Base-by-base conservation (phyloP, 2,888 invertebrate species). In the Salpingus planirostris region DNA sequence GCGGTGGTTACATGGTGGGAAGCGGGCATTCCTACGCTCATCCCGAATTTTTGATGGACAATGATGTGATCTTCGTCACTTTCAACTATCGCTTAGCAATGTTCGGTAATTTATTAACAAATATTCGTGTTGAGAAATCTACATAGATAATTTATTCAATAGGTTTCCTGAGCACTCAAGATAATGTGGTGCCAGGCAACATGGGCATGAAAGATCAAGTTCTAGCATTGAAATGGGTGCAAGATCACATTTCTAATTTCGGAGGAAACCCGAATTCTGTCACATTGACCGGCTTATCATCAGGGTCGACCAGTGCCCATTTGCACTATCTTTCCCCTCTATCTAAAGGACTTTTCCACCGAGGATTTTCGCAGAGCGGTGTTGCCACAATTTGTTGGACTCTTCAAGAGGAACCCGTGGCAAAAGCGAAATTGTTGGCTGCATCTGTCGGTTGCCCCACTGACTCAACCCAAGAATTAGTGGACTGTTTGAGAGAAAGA, bases 161-260 rank as follows among this genome's bases (percentile, higher is more conserved):
- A n/a, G 80, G 83, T 30, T 82, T 84, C 56, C 62, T 81, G 1
- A 80, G 79, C 50, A 80, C 81, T 0, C 79, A 74, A 3, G 81
- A 83, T 40, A 68, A 70, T 0, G 54, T 68, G 0, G 66, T 78
- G 1, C 73, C 82, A 0, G 78, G 78, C 2, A 82, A 81, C 54
- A 71, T 71, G 46, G 81, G 81, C 1, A 54, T 81, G 21, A 81
- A 81, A 50, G 82, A 82, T 64, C 81, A 81, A 59, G 67, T 66
- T 13, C 66, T 74, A 44, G 80, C 80, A 0, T 55, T 82, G 21
- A 69, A 70, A 39, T 82, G 81, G 81, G 61, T 80, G 1, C 69
- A 72, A 31, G 57, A 69, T 24, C 78, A 82, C 54, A 78, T 82
- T 39, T 64, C 69, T 41, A 65, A 65, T 54, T 82, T 82, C 46